Evolutionary conservation across 2,888 invertebrate species (phyloP).

Genomic region (Callyntrura guangdongensis): DNA sequence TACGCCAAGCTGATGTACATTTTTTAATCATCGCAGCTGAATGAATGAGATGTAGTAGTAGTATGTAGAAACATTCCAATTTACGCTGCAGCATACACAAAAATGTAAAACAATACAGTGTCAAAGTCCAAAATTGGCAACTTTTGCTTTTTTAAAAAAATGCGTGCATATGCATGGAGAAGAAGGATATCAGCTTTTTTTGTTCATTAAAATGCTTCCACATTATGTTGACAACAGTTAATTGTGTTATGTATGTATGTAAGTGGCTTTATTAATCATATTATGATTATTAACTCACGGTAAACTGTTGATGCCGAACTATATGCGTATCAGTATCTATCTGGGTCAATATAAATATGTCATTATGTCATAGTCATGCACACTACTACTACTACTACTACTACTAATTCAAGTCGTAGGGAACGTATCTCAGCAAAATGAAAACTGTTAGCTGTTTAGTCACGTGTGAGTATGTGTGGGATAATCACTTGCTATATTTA

Average conservation of each 20-base stretch:
- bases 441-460: constrained; percentile 7
- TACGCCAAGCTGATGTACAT: background rate
- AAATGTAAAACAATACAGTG: background rate
- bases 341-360: constrained; percentile 80
- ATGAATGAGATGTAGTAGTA: background rate
- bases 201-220: constrained; percentile 65
- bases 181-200: constrained; percentile 73
- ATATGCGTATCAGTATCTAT: constrained; percentile 67
- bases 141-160: background rate
- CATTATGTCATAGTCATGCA: constrained; percentile 77
- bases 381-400: background rate
- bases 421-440: constrained; percentile 5
- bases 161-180: constrained; percentile 52
- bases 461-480: constrained; percentile 41
- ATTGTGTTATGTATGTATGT: background rate
- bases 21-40: background rate
- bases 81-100: background rate
- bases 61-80: constrained; percentile 2
- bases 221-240: constrained; percentile 37
- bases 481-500: background rate
- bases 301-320: background rate
- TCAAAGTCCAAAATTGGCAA: constrained; percentile 16
- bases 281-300: background rate
- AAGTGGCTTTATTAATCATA: constrained; percentile 4
- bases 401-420: background rate